These are phyloP conservation scores for Eupithecia pulchellata DNA, from an alignment of 2,888 invertebrate genomes.

Conservation along the genomic window DNA sequence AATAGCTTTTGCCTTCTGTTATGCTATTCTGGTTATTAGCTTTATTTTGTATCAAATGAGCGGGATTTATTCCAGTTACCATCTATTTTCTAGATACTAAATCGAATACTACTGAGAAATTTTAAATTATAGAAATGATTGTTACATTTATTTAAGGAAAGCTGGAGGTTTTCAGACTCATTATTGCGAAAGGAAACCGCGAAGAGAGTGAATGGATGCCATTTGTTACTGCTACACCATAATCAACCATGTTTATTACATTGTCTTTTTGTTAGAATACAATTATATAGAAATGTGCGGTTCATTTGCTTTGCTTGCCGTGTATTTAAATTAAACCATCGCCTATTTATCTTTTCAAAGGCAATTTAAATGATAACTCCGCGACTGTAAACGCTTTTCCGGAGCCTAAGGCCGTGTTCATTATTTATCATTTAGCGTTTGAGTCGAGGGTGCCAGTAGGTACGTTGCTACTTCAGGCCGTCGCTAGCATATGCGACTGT, in stretches of 20 bases:
- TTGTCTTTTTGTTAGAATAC: conserved; percentile 50
- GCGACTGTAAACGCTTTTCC: conserved; percentile 47
- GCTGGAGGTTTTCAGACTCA: conserved; percentile 53
- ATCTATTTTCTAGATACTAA: too few species aligned
- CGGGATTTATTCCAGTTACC: too few species aligned
- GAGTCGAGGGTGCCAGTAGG: conserved; percentile 41
- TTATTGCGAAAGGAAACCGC: conserved; percentile 59
- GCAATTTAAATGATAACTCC: conserved; percentile 54
- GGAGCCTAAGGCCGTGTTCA: conserved; percentile 44
- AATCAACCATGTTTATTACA: conserved; percentile 57
- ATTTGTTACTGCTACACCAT: conserved; percentile 61
- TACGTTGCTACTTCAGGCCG: conserved; percentile 13
- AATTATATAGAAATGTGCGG: conserved; percentile 47
- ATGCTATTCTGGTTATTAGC: background rate
- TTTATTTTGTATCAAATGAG: background rate
- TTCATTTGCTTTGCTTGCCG: conserved; percentile 42
- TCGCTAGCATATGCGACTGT: conserved; percentile 11
- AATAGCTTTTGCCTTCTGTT: background rate
- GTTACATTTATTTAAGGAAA: background rate
- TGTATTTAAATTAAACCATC: conserved; percentile 43
- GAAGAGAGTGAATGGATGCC: conserved; percentile 59
- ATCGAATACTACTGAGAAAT: background rate
- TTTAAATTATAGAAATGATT: background rate
- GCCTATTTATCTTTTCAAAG: conserved; percentile 49
- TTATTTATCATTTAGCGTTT: conserved; percentile 53